These are phyloP conservation scores for Acanthopagrus latus DNA, from an alignment of 2,797 vertebrate genomes.

Conservation along the genomic window DNA sequence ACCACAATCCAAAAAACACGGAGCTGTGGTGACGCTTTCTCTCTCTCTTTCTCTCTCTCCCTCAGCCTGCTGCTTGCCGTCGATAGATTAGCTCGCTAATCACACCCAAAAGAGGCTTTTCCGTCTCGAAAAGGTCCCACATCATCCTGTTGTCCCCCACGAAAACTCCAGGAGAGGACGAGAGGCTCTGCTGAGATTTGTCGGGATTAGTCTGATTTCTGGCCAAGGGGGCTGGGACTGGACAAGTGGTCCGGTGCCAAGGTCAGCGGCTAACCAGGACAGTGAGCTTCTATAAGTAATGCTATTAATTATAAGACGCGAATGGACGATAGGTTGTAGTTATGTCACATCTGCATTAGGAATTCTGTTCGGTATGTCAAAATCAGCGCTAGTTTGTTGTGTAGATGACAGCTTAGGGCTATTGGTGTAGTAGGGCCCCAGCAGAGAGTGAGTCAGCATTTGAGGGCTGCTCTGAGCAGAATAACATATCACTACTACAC, in stretches of 20 bases:
- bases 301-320: not conserved
- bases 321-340: not conserved
- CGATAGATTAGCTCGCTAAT: slow-evolving; percentile 73
- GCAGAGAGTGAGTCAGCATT: slow-evolving; percentile 64
- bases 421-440: slow-evolving; percentile 35
- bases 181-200: slow-evolving; percentile 52
- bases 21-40: slow-evolving; percentile 39
- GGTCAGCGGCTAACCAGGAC: slow-evolving; percentile 42
- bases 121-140: slow-evolving; percentile 56
- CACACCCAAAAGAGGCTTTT: slow-evolving; percentile 72
- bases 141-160: slow-evolving; percentile 32
- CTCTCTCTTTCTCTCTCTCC: slow-evolving; percentile 8
- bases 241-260: slow-evolving; percentile 28
- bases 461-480: slow-evolving; percentile 41
- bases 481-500: slow-evolving; percentile 37
- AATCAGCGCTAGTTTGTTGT: slow-evolving; percentile 28
- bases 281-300: not conserved
- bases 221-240: slow-evolving; percentile 37
- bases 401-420: slow-evolving; percentile 53
- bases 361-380: slow-evolving; percentile 17
- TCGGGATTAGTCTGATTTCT: slow-evolving; percentile 59
- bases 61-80: slow-evolving; percentile 31
- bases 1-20: slow-evolving; percentile 75
- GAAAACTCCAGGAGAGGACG: slow-evolving; percentile 40
- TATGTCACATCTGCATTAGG: slow-evolving; percentile 10